phyloP scores from a whole-genome alignment of 2,888 invertebrate genomes.

The Rhopalosiphum nymphaeae region DNA sequence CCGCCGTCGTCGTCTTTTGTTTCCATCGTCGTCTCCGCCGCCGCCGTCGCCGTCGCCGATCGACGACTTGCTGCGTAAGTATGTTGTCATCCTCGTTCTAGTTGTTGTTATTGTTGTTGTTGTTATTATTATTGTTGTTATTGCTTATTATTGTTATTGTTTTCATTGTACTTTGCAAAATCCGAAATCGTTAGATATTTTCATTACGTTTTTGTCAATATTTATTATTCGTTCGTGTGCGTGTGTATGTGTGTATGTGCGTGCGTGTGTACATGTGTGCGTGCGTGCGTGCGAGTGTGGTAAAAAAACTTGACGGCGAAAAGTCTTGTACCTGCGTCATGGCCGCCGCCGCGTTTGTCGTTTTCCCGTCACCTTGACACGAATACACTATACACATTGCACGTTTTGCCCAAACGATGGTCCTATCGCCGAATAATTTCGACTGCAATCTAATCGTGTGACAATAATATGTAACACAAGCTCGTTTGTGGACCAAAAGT shows the following conservation, averaged over 20 bases:
- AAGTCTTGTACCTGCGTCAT: constrained; percentile 23
- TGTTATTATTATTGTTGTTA: neutral
- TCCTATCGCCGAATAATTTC: neutral
- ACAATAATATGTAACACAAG: neutral
- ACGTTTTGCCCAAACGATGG: constrained; percentile 35
- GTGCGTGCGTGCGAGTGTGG: neutral
- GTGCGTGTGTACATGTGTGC: neutral
- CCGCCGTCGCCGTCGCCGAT: constrained; percentile 66
- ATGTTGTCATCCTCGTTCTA: neutral
- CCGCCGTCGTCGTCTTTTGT: constrained; percentile 4
- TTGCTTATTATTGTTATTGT: neutral
- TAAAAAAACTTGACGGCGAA: constrained; percentile 10
- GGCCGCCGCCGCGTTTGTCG: constrained; percentile 41
- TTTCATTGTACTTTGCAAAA: neutral
- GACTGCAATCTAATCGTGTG: neutral
- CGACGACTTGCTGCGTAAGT: constrained; percentile 47
- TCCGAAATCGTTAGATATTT: neutral
- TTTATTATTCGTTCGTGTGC: neutral
- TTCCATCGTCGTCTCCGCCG: constrained; percentile 65
- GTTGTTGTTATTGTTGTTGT: neutral
- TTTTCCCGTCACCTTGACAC: constrained; percentile 63
- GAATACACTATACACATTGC: constrained; percentile 47
- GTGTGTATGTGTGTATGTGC: neutral
- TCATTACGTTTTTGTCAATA: neutral
- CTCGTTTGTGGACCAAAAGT: neutral